phyloP scores from a whole-genome alignment of 2,797 vertebrate genomes.

The Chiroxiphia lanceolata region DNA sequence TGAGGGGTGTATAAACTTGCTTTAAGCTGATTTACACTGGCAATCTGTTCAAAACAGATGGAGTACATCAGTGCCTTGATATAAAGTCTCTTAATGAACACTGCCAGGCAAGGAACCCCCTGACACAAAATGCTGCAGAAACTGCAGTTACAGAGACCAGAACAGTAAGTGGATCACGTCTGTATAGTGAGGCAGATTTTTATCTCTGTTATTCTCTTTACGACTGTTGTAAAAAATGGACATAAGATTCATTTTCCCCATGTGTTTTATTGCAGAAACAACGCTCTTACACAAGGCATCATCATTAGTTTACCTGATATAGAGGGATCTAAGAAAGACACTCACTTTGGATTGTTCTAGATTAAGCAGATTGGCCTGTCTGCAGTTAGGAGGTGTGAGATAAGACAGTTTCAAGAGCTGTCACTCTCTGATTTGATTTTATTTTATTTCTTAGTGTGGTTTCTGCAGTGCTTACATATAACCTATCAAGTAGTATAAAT shows the following conservation, averaged over 20 bases:
- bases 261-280: not conserved
- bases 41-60: slow-evolving; percentile 56
- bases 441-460: not conserved
- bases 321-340: not conserved
- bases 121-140: not conserved
- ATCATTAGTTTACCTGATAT: not conserved
- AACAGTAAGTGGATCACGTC: not conserved
- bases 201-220: not conserved
- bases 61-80: not conserved
- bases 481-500: not conserved
- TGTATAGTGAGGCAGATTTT: not conserved
- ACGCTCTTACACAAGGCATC: not conserved
- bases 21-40: slow-evolving; percentile 7
- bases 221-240: not conserved
- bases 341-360: not conserved
- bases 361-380: not conserved
- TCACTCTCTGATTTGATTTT: not conserved
- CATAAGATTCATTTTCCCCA: not conserved
- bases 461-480: not conserved
- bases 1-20: not conserved
- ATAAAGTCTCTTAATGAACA: not conserved
- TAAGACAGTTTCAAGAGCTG: not conserved
- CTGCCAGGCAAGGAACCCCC: not conserved
- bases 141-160: not conserved
- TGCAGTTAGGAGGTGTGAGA: not conserved